Evolutionary conservation across 2,888 invertebrate genomes (phyloP).

Genomic region (Scaptomyza tumidula): DNA sequence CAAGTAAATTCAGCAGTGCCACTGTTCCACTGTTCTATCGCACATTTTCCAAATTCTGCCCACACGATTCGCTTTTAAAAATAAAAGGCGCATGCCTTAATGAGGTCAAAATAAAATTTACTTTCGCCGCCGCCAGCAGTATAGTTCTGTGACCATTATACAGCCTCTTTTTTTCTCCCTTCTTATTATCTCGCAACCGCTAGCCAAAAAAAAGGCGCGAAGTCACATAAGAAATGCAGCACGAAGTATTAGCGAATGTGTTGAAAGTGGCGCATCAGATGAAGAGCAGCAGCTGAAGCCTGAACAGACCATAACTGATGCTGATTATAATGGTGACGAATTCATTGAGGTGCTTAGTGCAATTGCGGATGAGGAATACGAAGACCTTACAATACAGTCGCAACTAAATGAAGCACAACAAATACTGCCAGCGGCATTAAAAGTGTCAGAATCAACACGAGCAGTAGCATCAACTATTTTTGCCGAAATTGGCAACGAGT

Average conservation of each 20-base stretch:
- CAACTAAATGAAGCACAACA: slow-evolving; percentile 83
- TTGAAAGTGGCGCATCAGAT: slow-evolving; percentile 61
- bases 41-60: background rate
- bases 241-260: slow-evolving; percentile 82
- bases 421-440: slow-evolving; percentile 62
- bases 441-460: slow-evolving; percentile 67
- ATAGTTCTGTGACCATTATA: slow-evolving; percentile 33
- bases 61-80: slow-evolving; percentile 67
- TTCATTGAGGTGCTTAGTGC: slow-evolving; percentile 71
- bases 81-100: slow-evolving; percentile 73
- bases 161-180: slow-evolving; percentile 16
- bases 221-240: slow-evolving; percentile 73
- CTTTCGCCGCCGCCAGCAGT: slow-evolving; percentile 32
- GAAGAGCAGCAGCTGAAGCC: slow-evolving; percentile 36
- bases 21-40: slow-evolving; percentile 34
- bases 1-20: slow-evolving; percentile 77
- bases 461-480: slow-evolving; percentile 51
- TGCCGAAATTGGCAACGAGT: slow-evolving; percentile 26
- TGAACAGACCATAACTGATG: slow-evolving; percentile 13
- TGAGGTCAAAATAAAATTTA: slow-evolving; percentile 67
- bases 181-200: background rate
- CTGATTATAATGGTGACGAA: slow-evolving; percentile 46
- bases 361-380: slow-evolving; percentile 74
- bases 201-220: slow-evolving; percentile 56
- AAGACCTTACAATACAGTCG: slow-evolving; percentile 83